Evolutionary conservation across 2,888 invertebrate species (phyloP).

Genomic region (Auanema freiburgensis): DNA sequence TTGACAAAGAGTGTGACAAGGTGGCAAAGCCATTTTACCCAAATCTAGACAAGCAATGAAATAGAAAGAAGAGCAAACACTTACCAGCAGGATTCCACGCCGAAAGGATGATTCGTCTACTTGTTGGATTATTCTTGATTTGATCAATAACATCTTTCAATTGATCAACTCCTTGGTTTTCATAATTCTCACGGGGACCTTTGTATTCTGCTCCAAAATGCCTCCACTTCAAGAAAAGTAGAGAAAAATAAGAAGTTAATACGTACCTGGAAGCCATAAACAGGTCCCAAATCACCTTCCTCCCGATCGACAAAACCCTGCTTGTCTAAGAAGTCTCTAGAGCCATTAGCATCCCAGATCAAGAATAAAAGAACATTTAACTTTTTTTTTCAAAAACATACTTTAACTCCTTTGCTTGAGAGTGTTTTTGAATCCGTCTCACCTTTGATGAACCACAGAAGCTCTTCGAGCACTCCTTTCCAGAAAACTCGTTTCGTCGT

Average conservation of each 20-base stretch:
- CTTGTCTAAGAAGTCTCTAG: constrained; percentile 83
- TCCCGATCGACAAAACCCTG: constrained; percentile 81
- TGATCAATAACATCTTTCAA: constrained; percentile 77
- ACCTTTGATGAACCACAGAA: constrained; percentile 89
- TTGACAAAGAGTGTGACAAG: constrained; percentile 91
- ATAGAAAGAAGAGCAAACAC: constrained; percentile 7
- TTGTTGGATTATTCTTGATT: constrained; percentile 79
- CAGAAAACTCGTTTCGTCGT: constrained; percentile 94
- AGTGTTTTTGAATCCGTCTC: constrained; percentile 84
- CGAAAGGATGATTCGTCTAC: constrained; percentile 85
- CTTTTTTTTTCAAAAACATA: not conserved
- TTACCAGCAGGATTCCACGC: constrained; percentile 85
- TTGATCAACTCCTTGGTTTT: constrained; percentile 85
- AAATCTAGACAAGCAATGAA: constrained; percentile 39
- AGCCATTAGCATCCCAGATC: constrained; percentile 96
- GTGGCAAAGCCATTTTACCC: constrained; percentile 89
- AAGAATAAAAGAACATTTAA: constrained; percentile 68
- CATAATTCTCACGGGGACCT: constrained; percentile 81
- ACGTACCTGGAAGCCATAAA: constrained; percentile 87
- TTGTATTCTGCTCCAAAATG: constrained; percentile 90
- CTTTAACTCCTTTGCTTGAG: constrained; percentile 66
- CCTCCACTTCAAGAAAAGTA: constrained; percentile 74
- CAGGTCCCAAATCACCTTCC: constrained; percentile 92
- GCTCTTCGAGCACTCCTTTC: constrained; percentile 86
- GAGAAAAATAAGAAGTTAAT: not conserved